Evolutionary conservation across 2,888 invertebrate species (phyloP).

Genomic region (Orgyia antiqua): DNA sequence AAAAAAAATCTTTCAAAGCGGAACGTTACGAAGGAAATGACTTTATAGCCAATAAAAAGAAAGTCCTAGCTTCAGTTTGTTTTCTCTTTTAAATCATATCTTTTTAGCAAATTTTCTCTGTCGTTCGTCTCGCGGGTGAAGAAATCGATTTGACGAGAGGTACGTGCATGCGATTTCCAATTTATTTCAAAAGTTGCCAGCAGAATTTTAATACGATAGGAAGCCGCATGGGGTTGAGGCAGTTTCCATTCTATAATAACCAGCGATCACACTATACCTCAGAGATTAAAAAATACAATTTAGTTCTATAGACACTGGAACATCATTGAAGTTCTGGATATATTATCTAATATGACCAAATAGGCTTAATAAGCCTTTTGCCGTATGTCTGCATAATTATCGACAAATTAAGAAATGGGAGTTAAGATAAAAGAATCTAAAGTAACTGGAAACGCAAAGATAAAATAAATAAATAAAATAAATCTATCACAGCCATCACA

Average conservation of each 20-base stretch:
- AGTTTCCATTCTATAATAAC: conserved; percentile 30
- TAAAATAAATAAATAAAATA: neutral
- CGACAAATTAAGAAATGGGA: too few species aligned
- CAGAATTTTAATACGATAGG: conserved; percentile 46
- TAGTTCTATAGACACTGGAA: neutral
- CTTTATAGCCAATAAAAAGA: conserved; percentile 38
- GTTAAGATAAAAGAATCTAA: too few species aligned
- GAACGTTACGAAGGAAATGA: conserved; percentile 28
- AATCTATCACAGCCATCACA: conserved; percentile 85
- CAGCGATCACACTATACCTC: conserved; percentile 30
- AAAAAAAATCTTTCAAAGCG: too few species aligned
- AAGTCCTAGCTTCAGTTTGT: conserved; percentile 25
- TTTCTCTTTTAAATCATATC: conserved; percentile 41
- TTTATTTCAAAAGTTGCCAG: conserved; percentile 53
- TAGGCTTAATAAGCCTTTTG: neutral
- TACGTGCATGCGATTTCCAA: conserved; percentile 50
- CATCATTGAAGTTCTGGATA: neutral
- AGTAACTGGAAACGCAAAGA: too few species aligned
- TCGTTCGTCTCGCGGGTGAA: conserved; percentile 38
- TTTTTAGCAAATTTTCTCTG: conserved; percentile 33
- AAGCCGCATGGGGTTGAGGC: conserved; percentile 15
- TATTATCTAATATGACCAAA: neutral
- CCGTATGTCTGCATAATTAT: too few species aligned
- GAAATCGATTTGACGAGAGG: conserved; percentile 54
- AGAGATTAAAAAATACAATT: conserved; percentile 19